Evolutionary conservation across 2,888 invertebrate species (phyloP).

Genomic region (Spialia ferax): DNA sequence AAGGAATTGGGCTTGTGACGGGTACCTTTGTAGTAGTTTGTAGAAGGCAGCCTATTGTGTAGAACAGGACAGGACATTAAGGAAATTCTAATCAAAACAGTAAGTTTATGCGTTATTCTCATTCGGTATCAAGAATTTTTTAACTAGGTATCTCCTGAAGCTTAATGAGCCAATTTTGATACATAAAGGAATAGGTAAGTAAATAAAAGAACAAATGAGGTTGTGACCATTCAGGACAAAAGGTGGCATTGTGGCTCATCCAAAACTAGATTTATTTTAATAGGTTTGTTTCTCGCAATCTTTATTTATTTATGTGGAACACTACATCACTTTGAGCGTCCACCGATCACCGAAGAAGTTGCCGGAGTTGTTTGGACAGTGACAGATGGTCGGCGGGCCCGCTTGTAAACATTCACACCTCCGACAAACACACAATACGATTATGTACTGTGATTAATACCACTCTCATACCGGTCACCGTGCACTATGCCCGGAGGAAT

Average conservation of each 20-base stretch:
- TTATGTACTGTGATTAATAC: conserved; percentile 67
- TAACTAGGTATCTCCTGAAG: not conserved
- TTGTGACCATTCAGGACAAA: conserved; percentile 6
- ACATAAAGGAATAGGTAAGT: not conserved
- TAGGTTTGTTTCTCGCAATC: conserved; percentile 27
- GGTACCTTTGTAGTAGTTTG: no score
- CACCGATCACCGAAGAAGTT: conserved; percentile 33
- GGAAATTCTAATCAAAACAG: no score
- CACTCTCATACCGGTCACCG: conserved; percentile 49
- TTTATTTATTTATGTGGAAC: conserved; percentile 28
- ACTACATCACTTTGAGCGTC: conserved; percentile 10
- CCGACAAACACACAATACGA: conserved; percentile 43
- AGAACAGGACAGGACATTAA: no score
- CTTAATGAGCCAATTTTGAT: not conserved
- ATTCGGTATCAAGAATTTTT: no score
- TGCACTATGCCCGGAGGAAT: conserved; percentile 63
- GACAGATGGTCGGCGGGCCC: conserved; percentile 63
- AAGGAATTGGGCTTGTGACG: no score
- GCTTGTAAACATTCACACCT: conserved; percentile 77
- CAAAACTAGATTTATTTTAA: conserved; percentile 19
- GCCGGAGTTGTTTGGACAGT: conserved; percentile 60
- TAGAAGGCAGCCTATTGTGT: no score
- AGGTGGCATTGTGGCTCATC: conserved; percentile 16
- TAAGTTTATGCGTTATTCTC: no score
- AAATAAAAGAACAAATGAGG: not conserved